Evolutionary conservation across 2,888 invertebrate genomes (phyloP).

Genomic region (Parelbella ahira): DNA sequence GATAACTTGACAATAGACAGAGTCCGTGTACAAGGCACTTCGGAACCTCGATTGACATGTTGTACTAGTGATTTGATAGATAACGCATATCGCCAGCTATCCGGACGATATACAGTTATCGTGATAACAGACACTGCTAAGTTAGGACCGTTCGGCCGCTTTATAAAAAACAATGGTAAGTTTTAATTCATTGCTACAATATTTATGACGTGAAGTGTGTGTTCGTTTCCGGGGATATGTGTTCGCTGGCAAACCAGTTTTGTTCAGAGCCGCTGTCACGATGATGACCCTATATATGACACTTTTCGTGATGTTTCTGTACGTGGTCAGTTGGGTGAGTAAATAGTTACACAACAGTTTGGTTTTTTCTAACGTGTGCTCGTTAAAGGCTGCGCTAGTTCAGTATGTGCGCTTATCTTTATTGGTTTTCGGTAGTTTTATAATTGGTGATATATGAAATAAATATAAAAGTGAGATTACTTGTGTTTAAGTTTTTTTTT

Average conservation of each 20-base stretch:
- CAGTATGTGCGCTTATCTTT: too few species aligned
- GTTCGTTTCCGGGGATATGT: too few species aligned
- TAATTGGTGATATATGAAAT: too few species aligned
- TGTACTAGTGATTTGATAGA: slow-evolving; percentile 7
- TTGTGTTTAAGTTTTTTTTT: too few species aligned
- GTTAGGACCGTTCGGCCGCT: slow-evolving; percentile 45
- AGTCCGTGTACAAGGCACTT: too few species aligned
- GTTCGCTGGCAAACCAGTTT: too few species aligned
- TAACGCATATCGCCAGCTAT: slow-evolving; percentile 11
- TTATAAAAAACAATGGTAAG: slow-evolving; percentile 68
- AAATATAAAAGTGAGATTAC: too few species aligned
- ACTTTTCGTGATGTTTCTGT: slow-evolving; percentile 38
- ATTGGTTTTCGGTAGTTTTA: too few species aligned
- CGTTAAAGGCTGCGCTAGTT: too few species aligned
- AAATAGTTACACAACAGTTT: slow-evolving; percentile 8
- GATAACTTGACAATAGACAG: slow-evolving; percentile 2
- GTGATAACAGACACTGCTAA: slow-evolving; percentile 35
- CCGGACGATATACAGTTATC: slow-evolving; percentile 30
- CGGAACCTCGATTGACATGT: slow-evolving; percentile 5
- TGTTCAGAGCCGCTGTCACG: too few species aligned
- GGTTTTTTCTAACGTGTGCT: too few species aligned
- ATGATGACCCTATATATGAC: slow-evolving; percentile 40
- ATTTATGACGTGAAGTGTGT: slow-evolving; percentile 37
- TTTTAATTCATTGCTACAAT: slow-evolving; percentile 44
- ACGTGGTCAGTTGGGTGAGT: slow-evolving; percentile 47